phyloP scores from a whole-genome alignment of 2,797 vertebrate genomes.

The Arctocebus calabarensis region DNA sequence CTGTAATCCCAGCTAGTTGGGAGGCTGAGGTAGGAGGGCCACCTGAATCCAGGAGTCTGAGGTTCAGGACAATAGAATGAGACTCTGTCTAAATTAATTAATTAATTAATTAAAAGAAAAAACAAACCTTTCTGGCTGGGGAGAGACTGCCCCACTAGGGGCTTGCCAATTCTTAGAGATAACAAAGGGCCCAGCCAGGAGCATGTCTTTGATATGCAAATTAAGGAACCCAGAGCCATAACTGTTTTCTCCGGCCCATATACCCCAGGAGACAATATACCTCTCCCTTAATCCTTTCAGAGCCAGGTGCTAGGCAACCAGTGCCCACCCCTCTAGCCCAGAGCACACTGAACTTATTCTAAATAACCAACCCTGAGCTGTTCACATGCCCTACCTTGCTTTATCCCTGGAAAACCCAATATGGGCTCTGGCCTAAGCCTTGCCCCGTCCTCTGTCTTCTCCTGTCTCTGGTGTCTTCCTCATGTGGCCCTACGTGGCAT shows the following conservation, averaged over 20 bases:
- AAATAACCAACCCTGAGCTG: neutral
- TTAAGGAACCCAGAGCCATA: neutral
- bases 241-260: neutral
- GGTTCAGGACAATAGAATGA: too few relatives aligned
- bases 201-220: neutral
- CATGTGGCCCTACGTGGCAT: neutral
- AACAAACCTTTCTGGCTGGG: neutral
- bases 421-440: neutral
- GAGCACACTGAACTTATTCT: neutral
- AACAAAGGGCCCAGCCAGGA: neutral
- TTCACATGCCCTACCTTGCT: neutral
- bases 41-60: too few relatives aligned
- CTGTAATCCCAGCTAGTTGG: too few relatives aligned
- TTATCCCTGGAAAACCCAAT: neutral
- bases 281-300: neutral
- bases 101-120: too few relatives aligned
- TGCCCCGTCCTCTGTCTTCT: neutral
- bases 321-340: neutral
- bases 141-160: neutral
- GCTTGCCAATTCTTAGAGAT: neutral
- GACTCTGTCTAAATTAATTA: too few relatives aligned
- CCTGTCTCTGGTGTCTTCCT: neutral
- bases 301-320: neutral
- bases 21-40: too few relatives aligned
- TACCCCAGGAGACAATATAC: neutral